Conservation (phyloP, 2,113 vertebrate genomes). For the Gnathonemus echidnorhynchus region DNA sequence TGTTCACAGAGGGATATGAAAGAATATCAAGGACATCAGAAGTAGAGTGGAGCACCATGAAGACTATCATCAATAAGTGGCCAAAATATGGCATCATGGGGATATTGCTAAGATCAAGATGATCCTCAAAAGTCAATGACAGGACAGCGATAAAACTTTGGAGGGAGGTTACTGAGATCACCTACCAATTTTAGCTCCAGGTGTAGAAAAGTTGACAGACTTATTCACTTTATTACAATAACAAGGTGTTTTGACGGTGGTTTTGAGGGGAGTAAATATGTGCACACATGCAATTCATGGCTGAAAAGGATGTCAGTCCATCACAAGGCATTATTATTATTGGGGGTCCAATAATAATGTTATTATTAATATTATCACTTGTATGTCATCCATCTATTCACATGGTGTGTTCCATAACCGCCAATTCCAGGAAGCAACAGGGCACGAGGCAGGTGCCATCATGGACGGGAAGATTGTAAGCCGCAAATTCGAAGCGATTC, state of each 20-base stretch:
- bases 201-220: neutral
- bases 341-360: neutral
- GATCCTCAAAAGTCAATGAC: neutral
- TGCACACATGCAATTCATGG: too few relatives aligned
- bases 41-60: neutral
- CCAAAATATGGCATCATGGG: neutral
- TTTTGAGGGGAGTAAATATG: neutral
- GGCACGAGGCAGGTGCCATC: neutral
- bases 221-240: neutral
- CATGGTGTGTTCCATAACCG: neutral
- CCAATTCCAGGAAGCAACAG: neutral
- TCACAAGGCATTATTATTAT: neutral
- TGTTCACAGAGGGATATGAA: neutral
- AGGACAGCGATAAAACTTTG: neutral
- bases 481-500: neutral
- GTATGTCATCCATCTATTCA: neutral
- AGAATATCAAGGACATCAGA: neutral
- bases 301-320: neutral
- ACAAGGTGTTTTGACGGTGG: neutral
- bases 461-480: neutral
- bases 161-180: neutral
- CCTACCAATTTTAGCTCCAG: neutral
- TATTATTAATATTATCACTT: neutral
- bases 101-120: neutral
- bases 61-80: neutral